Base-by-base conservation (phyloP, 2,888 invertebrate species). In the Ormyrus labotus region DNA sequence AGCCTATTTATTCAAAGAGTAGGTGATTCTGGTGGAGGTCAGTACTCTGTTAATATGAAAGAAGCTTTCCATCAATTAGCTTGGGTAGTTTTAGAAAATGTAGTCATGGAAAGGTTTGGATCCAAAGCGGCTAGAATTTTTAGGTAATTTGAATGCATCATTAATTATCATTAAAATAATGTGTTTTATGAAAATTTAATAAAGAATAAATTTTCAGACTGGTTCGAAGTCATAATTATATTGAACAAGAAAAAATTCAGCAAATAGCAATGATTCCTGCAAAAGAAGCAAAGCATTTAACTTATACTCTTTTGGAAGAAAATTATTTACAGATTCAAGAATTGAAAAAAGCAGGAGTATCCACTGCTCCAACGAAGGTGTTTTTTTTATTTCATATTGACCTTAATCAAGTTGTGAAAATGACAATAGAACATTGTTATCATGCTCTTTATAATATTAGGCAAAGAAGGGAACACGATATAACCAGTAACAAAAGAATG, bases 201-300 rank as follows among this genome's bases (percentile, higher is more conserved):
- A 73, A 19, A 64, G 61, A 58, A 70, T 50, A 34, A 34, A 34
- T 34, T 34, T 34, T 83, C 89, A 95, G 97, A 82, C 93, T 99
- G 82, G 94, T 99, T 53, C 93, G 95, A 69, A 90, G 93, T 58
- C 96, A 96, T 87, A 95, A 95, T 84, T 97, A 94, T 88, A 94
- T 98, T 80, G 98, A 98, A 89, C 97, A 98, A 85, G 98, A 97
- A 83, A 95, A 96, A 88, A 96, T 99, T 79, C 98, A 98, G 89
- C 96, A 96, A 86, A 92, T 96, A 84, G 97, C 96, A 0, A 98
- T 99, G 98, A 94, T 99, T 85, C 96, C 97, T 0, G 95, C 96
- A 47, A 99, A 98, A 89, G 97, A 98, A 90, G 96, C 97, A 2
- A 98, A 98, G 89, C 94, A 96, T 83, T 91, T 98, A 11, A 95